Conservation (phyloP, 2,888 invertebrate species). For the Entomobrya proxima region DNA sequence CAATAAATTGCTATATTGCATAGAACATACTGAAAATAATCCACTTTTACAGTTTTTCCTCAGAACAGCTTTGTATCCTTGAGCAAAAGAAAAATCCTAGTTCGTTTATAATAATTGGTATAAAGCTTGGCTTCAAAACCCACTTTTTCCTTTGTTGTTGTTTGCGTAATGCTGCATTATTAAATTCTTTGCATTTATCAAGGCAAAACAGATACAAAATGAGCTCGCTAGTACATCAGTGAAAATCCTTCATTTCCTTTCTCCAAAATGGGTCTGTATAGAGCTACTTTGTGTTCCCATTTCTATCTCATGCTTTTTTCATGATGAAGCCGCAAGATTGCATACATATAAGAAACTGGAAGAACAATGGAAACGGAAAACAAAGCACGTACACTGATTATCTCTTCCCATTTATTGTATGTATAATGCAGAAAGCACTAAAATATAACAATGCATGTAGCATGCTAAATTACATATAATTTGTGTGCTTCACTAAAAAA, state of each 20-base stretch:
- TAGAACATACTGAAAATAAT: background rate
- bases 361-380: background rate
- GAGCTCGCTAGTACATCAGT: background rate
- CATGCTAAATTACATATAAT: background rate
- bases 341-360: background rate
- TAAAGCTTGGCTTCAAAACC: background rate
- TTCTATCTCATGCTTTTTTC: background rate
- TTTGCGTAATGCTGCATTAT: background rate
- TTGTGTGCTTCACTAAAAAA: background rate
- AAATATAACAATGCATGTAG: background rate
- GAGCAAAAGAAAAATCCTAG: background rate
- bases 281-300: background rate
- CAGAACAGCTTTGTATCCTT: background rate
- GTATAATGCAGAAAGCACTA: background rate
- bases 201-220: background rate
- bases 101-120: conserved; percentile 5
- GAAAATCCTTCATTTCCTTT: background rate
- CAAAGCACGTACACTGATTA: conserved; percentile 13
- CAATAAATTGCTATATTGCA: conserved; percentile 54
- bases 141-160: background rate
- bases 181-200: background rate
- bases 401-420: background rate
- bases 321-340: conserved; percentile 37
- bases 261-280: background rate
- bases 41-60: background rate